Base-by-base conservation (phyloP, 2,888 invertebrate species). In the Diarsia mendica region DNA sequence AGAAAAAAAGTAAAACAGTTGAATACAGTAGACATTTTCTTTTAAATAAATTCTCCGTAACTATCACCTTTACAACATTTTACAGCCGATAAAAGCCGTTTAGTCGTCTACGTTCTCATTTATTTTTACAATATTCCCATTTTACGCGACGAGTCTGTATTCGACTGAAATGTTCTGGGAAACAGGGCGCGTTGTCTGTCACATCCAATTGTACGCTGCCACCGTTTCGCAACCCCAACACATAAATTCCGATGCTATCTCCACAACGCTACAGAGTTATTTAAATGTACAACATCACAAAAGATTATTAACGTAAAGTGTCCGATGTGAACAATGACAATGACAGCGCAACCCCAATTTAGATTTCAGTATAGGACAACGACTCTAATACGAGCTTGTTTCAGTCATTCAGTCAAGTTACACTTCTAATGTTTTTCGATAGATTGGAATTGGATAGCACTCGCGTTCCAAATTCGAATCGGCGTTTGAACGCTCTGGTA, bases 231-330 rank as follows among this genome's bases (percentile, higher is more conserved):
- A 90, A 91, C 91, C 90, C 90, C 86, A 89, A 87, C 89, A 90
- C 93, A 93, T 93, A 92, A 92, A 93, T 93, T 92, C 89, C 90
- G 93, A 93, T 93, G 90, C 84, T 93, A 93, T 93, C 93, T 90
- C 87, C 79, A 87, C 89, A 87, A 82, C 88, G 88, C 87, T 88
- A 88, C 90, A 82, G 90, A 90, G 90, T 90, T 91, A 90, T 92
- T 92, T 91, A 90, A 90, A 92, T 91, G 89, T 91, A 90, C 88
- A 90, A 85, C 86, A 87, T 89, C 88, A 89, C 89, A 88, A 89
- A 89, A 90, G 87, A 89, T 89, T 88, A 87, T 87, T 88, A 87
- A 86, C 84, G 82, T 85, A 83, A 88, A 87, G 78, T 87, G 87
- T 87, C 86, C 83, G 77, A 86, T 87, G 79, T 80, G 75, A 85